These are phyloP conservation scores for Lytechinus pictus DNA, from an alignment of 35 echinoderm and acorn worm genomes.

Conservation along the genomic window DNA sequence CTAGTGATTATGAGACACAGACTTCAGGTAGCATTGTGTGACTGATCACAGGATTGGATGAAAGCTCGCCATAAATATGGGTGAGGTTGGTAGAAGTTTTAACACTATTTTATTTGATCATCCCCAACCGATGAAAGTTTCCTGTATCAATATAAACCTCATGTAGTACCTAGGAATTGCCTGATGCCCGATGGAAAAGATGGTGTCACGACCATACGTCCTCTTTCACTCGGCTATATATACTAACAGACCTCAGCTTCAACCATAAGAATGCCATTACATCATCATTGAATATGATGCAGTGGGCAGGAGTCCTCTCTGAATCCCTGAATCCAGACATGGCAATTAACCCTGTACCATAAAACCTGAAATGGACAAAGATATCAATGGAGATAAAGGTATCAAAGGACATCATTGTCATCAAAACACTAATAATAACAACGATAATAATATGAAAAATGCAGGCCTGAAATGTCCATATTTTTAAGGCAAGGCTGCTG, in stretches of 20 bases:
- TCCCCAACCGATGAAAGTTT: too few species aligned
- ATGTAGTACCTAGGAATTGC: background rate
- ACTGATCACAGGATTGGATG: too few species aligned
- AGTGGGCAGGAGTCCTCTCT: conserved; percentile 85
- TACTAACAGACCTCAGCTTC: conserved; percentile 84
- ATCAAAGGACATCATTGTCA: too few species aligned
- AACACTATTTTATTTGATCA: background rate
- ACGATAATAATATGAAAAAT: too few species aligned
- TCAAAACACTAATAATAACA: too few species aligned
- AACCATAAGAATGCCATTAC: conserved; percentile 90
- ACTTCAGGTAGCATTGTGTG: too few species aligned
- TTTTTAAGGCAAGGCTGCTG: too few species aligned
- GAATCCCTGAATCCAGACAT: conserved; percentile 87
- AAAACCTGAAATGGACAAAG: conserved; percentile 66
- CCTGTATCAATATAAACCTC: background rate
- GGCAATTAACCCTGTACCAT: conserved; percentile 89
- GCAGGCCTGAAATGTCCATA: too few species aligned
- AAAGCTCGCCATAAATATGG: too few species aligned
- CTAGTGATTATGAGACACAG: too few species aligned
- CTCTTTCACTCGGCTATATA: conserved; percentile 69
- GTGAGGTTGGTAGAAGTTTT: background rate
- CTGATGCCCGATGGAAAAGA: background rate
- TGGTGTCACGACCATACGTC: conserved; percentile 44
- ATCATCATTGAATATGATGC: conserved; percentile 89
- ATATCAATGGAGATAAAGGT: background rate